Percentiles rank a stretch among this genome's conserved stretches.
These are phyloP conservation scores for Rhagoletis zephyria DNA, from an alignment of 1,140 invertebrate species.

Conservation along the genomic window DNA sequence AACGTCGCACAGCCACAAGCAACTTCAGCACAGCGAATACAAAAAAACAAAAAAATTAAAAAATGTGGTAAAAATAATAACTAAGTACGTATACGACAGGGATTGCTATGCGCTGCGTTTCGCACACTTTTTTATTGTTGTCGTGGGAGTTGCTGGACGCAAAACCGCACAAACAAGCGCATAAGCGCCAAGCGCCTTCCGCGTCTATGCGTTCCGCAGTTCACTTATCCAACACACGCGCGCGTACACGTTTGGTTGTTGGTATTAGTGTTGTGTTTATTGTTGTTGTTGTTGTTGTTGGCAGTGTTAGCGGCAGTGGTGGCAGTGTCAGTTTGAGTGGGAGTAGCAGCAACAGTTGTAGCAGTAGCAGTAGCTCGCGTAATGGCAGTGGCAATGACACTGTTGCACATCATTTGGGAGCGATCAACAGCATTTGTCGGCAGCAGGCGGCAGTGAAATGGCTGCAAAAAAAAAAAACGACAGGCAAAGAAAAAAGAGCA, in stretches of 20 bases:
- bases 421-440: conserved; percentile 40
- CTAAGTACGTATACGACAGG: not conserved
- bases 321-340: not conserved
- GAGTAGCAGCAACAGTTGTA: not conserved
- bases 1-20: not conserved
- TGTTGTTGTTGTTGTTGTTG: not conserved
- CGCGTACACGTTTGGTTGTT: not conserved
- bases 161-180: conserved; percentile 16
- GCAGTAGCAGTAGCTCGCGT: not conserved
- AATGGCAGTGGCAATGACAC: conserved; percentile 48
- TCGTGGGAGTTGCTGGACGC: not conserved
- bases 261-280: not conserved
- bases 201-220: not conserved
- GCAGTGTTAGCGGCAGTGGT: not conserved
- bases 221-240: not conserved
- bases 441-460: conserved; percentile 21
- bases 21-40: not conserved
- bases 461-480: not conserved
- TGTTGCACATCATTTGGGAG: conserved; percentile 50
- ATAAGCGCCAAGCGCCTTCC: not conserved
- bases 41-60: not conserved
- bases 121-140: conserved; percentile 20
- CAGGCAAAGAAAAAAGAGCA: not conserved
- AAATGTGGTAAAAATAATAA: not conserved
- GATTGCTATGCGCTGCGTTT: conserved; percentile 10